Evolutionary conservation across 2,888 invertebrate genomes (phyloP).

Genomic region (Oconnorella tubifera): DNA sequence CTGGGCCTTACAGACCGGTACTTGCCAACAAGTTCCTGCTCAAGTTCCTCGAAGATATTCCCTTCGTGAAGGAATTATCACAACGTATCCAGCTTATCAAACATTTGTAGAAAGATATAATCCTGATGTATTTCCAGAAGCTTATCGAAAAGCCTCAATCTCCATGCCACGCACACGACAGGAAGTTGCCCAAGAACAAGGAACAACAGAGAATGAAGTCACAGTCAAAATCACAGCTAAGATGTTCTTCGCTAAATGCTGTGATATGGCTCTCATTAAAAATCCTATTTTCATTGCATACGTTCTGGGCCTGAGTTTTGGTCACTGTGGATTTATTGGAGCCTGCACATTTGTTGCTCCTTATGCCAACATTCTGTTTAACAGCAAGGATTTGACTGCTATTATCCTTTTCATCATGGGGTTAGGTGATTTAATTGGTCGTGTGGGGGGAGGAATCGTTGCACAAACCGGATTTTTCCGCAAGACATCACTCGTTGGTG

Average conservation of each 20-base stretch:
- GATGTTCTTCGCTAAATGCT: conserved; percentile 9
- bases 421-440: conserved; percentile 18
- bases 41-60: no score
- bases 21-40: no score
- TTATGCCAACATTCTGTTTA: conserved; percentile 14
- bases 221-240: background rate
- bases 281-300: conserved; percentile 4
- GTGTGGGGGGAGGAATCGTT: conserved; percentile 21
- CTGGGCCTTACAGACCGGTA: no score
- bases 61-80: no score
- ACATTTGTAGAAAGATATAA: no score
- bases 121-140: no score
- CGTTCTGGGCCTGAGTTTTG: conserved; percentile 9
- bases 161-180: background rate
- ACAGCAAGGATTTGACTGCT: conserved; percentile 7
- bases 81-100: no score
- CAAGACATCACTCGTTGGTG: conserved; percentile 15
- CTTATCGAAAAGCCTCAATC: background rate
- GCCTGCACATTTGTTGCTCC: conserved; percentile 13
- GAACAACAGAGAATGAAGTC: background rate
- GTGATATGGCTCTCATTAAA: conserved; percentile 4
- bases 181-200: conserved; percentile 8
- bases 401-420: conserved; percentile 20
- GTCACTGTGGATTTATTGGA: conserved; percentile 12
- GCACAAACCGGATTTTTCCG: conserved; percentile 20